Base-by-base conservation (phyloP, 2,888 invertebrate species). In the Phrixothrix hirtus region DNA sequence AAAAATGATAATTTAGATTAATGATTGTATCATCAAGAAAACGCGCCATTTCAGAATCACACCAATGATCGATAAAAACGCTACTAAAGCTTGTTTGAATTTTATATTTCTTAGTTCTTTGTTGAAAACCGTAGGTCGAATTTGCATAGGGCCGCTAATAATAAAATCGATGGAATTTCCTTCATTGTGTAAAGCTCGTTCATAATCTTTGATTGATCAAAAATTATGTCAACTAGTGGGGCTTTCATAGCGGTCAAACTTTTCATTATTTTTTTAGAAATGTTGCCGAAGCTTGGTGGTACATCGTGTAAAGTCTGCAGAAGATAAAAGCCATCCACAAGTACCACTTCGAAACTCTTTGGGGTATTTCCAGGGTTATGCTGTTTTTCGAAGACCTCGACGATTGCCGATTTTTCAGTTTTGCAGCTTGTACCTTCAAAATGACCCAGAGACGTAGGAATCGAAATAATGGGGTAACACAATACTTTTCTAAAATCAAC, bases 21-120 rank as follows among this genome's bases (percentile, higher is more conserved):
- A 30, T 41, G 2, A 15, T 15, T 41, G 11, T 41, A 12, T 41
- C 30, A 1, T 11, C 30, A 41, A 41, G 29, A 30, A 41, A 30
- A 12, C 30, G 41, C 7, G 10, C 16, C 41, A 38, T 27, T 27
- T 38, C 27, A 25, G 6, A 10, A 21, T 11, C 11, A 10, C 2
- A 4, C 27, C 27, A 38, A 29, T 38, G 25, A 1, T 6, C 4
- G 9, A 38, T 38, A 38, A 38, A 25, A 37, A 37, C 1, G 17
- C 12, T 3, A 37, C 37, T 5, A 37, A 14, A 14, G 16, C 16
- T 9, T 14, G 15, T 14, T 34, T 34, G 9, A 34, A 34, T 15
- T 13, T 14, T 34, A 16, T 15, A 14, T 34, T 34, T 34, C 16
- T 34, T 34, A 34, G 10, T 14, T 34, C 34, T 34, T 34, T 34